Evolutionary conservation across 2,113 vertebrate genomes (phyloP).

Genomic region (Podarcis cretensis): DNA sequence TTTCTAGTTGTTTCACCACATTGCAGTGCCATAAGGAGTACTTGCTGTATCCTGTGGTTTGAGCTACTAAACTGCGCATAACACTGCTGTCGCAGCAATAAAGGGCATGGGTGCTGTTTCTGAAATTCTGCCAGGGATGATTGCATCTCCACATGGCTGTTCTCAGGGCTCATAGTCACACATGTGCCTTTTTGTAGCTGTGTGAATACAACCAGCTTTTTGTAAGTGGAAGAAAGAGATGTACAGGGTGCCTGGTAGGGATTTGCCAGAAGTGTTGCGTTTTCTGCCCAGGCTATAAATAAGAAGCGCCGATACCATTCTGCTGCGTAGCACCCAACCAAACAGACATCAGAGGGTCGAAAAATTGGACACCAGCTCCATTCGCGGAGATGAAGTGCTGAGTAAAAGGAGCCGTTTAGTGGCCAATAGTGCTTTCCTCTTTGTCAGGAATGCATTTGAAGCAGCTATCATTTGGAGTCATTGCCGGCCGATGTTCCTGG

Average conservation of each 20-base stretch:
- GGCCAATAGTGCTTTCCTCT: background rate
- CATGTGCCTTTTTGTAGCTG: background rate
- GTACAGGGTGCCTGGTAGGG: background rate
- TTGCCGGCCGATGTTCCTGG: slow-evolving; percentile 6
- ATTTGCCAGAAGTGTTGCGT: background rate
- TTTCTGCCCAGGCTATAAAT: background rate
- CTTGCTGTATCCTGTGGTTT: background rate
- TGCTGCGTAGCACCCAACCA: background rate
- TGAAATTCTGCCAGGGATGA: background rate
- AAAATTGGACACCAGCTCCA: background rate
- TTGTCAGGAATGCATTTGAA: background rate
- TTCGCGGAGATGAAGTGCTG: background rate
- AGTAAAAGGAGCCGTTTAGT: background rate
- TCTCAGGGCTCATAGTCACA: background rate
- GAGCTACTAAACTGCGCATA: background rate
- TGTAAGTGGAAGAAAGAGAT: background rate
- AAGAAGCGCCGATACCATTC: background rate
- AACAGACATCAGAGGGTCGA: background rate
- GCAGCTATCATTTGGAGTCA: slow-evolving; percentile 2
- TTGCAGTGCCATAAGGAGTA: background rate
- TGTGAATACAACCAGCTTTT: background rate
- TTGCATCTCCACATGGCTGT: background rate
- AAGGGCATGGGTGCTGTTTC: background rate
- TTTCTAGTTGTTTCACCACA: background rate
- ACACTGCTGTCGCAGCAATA: background rate